Evolutionary conservation across 2,113 vertebrate species (phyloP).

Genomic region (Arenaria interpres): DNA sequence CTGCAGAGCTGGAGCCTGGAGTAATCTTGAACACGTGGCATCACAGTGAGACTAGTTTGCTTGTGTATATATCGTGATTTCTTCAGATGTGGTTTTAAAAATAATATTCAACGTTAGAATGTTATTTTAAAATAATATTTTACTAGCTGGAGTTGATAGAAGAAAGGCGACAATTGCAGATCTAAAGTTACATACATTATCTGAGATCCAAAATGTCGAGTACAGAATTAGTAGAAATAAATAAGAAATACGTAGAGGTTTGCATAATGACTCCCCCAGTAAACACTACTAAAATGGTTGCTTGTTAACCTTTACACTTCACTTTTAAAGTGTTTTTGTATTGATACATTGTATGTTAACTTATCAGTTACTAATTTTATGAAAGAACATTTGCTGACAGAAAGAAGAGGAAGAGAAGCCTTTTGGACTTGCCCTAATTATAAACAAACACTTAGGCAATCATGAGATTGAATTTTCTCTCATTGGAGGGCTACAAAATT

Average conservation of each 20-base stretch:
- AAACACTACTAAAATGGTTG: neutral
- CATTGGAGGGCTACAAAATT: slow-evolving; percentile 46
- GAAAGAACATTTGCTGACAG: neutral
- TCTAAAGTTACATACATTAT: neutral
- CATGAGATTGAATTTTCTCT: slow-evolving; percentile 19
- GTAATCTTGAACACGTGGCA: slow-evolving; percentile 3
- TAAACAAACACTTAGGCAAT: slow-evolving; percentile 45
- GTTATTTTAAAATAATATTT: neutral
- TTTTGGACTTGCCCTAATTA: slow-evolving; percentile 35
- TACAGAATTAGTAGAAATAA: neutral
- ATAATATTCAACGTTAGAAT: neutral
- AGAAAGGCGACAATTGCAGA: neutral
- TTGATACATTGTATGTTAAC: neutral
- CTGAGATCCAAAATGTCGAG: neutral
- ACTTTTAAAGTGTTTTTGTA: neutral
- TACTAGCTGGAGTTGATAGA: neutral
- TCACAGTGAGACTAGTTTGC: neutral
- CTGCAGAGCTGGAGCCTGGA: neutral
- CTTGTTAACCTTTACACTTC: neutral
- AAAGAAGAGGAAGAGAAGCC: neutral
- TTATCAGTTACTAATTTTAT: neutral
- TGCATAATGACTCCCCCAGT: neutral
- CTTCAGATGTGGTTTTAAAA: slow-evolving; percentile 3
- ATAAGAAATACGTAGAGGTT: neutral
- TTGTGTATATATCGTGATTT: neutral